Conservation (phyloP, 2,888 invertebrate genomes). For the Apodemia duryi region DNA sequence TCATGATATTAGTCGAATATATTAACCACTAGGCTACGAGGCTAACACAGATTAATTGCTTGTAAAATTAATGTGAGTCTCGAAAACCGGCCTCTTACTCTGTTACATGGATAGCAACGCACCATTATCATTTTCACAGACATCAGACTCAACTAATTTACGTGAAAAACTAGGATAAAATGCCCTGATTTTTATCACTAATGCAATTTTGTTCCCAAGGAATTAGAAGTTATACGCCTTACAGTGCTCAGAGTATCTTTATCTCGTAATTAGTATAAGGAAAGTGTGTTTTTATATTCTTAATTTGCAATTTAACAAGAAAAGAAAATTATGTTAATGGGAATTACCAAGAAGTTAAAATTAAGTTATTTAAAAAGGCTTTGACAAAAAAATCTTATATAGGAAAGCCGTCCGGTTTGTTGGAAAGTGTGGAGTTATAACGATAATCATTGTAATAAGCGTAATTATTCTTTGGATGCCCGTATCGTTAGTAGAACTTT, state of each 20-base stretch:
- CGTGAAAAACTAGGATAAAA: not conserved
- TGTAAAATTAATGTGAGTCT: too few relatives aligned
- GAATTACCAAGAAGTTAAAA: constrained; percentile 4
- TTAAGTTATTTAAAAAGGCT: constrained; percentile 1
- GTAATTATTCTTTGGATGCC: too few relatives aligned
- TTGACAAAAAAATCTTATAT: not conserved
- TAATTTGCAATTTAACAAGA: constrained; percentile 7
- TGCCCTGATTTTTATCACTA: not conserved
- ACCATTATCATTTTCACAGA: not conserved
- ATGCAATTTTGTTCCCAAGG: not conserved
- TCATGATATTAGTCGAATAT: too few relatives aligned
- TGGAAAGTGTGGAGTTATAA: too few relatives aligned
- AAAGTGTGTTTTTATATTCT: constrained; percentile 6
- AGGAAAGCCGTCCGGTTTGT: too few relatives aligned
- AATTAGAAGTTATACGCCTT: not conserved
- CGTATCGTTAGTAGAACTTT: too few relatives aligned
- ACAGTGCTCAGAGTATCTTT: not conserved
- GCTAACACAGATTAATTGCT: too few relatives aligned
- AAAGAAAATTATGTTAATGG: constrained; percentile 7
- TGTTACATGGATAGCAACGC: too few relatives aligned
- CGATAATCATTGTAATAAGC: too few relatives aligned
- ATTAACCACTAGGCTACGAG: too few relatives aligned
- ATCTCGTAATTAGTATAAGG: constrained; percentile 4
- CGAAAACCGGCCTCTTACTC: too few relatives aligned
- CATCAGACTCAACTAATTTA: not conserved